Conservation (phyloP, 2,113 vertebrate genomes). For the Mastomys natalensis region DNA sequence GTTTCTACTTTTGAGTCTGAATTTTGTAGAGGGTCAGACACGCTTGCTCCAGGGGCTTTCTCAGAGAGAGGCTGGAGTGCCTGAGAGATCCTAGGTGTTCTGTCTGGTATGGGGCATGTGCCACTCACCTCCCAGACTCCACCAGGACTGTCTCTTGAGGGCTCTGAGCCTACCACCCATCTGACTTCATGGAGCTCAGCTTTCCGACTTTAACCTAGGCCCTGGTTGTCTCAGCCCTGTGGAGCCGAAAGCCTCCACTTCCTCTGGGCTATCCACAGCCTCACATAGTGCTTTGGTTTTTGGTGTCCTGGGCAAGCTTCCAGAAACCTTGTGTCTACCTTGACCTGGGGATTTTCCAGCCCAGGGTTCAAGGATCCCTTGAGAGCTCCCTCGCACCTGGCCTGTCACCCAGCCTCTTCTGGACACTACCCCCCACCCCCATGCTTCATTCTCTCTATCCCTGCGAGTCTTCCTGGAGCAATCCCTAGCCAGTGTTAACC, state of each 20-base stretch:
- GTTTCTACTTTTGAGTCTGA: not conserved
- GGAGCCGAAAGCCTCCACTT: not conserved
- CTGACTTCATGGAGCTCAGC: not conserved
- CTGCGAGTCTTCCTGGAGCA: no score
- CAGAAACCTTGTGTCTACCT: not conserved
- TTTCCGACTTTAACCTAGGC: not conserved
- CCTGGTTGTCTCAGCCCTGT: not conserved
- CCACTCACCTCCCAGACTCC: not conserved
- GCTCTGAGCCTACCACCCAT: not conserved
- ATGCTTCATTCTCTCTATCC: no score
- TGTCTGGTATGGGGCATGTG: not conserved
- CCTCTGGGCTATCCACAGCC: not conserved
- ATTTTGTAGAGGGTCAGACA: not conserved
- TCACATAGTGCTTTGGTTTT: not conserved
- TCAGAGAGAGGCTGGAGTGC: not conserved
- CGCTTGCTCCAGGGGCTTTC: not conserved
- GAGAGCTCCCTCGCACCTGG: not conserved
- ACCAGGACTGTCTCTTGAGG: not conserved
- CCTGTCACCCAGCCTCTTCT: not conserved
- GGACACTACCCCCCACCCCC: not conserved
- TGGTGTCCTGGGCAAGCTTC: not conserved
- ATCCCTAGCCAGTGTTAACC: not conserved
- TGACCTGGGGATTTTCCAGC: not conserved
- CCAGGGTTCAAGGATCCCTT: not conserved
- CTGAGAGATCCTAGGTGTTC: not conserved